Evolutionary conservation across 2,113 vertebrate species (phyloP), one percentile per base, ranked within the genome.

Genomic region (Atherinomorus stipes): DNA sequence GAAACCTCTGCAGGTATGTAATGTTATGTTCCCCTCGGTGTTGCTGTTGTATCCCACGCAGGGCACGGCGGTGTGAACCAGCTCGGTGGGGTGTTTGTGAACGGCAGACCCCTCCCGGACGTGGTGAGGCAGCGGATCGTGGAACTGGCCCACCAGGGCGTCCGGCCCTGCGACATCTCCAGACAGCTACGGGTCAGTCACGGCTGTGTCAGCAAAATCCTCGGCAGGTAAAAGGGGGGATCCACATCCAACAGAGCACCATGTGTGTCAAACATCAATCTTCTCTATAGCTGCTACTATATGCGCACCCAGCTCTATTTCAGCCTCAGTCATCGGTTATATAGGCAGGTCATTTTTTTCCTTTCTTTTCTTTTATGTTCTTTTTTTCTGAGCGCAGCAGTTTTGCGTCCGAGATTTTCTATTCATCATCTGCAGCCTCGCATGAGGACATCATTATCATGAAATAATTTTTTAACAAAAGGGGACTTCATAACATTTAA

Each of bases 1-100:
- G 5, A 47, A 19, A n/a, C 18, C 53, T 87, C 91, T 91, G 83
- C 92, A 90, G 91, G 93, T 94, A 91, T 94, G 92, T 95, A 94
- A 94, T 94, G 94, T 95, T 94, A 93, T 88, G 92, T 89, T 83
- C 85, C 84, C 86, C 84, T 83, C 62, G 85, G 78, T 90, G 86
- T 69, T 88, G 92, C 83, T 94, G 93, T 93, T 94, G 92, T 95
- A 77, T 91, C 93, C 93, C 93, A 94, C 90, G 92, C 95, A 99
- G 98, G 98, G 96, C 97, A 99, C 93, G 98, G 98, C 95, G 98
- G 98, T 95, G 97, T 99, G 92, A 99, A 99, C 95, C 98, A 99
- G 96, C 97, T 99, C 89, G 98, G 98, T 90, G 98, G 98, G 95
- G 97, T 98, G 95, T 99, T 99, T 95, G 98, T 99, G 92, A 99